Evolutionary conservation across 1,140 invertebrate genomes (phyloP).

Genomic region (Pseudoatta argentina): DNA sequence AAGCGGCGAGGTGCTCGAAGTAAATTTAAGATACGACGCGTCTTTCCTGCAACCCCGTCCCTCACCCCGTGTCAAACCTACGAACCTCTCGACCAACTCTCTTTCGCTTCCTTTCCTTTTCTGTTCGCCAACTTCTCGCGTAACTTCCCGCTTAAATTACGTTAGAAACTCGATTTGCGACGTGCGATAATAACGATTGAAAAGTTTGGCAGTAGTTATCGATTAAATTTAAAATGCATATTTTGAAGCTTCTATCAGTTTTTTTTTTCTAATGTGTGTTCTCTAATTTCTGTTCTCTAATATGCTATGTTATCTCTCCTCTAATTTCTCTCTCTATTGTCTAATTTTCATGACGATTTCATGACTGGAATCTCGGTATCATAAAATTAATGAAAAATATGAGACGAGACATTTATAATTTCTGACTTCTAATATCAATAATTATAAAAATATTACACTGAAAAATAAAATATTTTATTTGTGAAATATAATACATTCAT

Average conservation of each 20-base stretch:
- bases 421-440: neutral
- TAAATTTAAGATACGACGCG: conserved; percentile 62
- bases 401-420: neutral
- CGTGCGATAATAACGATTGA: conserved; percentile 59
- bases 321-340: neutral
- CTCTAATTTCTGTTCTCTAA: too few relatives aligned
- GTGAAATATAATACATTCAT: neutral
- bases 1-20: conserved; percentile 55
- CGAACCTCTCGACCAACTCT: neutral
- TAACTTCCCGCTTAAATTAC: conserved; percentile 48
- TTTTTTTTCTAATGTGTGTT: neutral
- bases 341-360: neutral
- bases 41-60: neutral
- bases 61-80: neutral
- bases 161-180: conserved; percentile 55
- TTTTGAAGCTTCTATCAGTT: conserved; percentile 26
- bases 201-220: conserved; percentile 57
- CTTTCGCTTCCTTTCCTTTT: conserved; percentile 18
- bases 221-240: conserved; percentile 29
- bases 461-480: neutral
- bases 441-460: neutral
- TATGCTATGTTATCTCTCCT: too few relatives aligned
- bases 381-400: conserved; percentile 25
- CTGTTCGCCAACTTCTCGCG: conserved; percentile 21
- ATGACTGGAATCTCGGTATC: neutral